These are phyloP conservation scores for Drosophila baimaii DNA, from an alignment of 1,140 invertebrate genomes.

Conservation along the genomic window DNA sequence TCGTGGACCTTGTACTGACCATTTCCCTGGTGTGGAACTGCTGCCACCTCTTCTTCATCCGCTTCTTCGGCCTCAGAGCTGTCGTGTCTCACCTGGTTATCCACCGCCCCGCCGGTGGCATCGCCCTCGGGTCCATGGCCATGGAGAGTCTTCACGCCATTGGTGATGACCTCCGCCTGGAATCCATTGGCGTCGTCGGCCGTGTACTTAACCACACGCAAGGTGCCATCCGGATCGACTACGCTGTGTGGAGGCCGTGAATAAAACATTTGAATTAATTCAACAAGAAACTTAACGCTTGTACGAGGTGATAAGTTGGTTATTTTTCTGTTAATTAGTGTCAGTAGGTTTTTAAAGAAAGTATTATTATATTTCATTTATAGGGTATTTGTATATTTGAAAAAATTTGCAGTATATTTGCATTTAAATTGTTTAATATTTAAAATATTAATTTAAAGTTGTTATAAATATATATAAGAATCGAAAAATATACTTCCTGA, in stretches of 20 bases:
- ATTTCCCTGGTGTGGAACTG: slow-evolving; percentile 27
- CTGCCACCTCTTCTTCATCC: slow-evolving; percentile 9
- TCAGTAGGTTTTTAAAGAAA: not conserved
- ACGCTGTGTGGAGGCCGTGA: slow-evolving; percentile 63
- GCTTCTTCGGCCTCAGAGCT: slow-evolving; percentile 34
- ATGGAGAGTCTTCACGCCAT: slow-evolving; percentile 74
- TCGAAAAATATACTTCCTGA: not conserved
- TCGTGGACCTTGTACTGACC: slow-evolving; percentile 68
- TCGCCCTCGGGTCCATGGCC: slow-evolving; percentile 58
- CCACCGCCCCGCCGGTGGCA: slow-evolving; percentile 24
- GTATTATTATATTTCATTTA: not conserved
- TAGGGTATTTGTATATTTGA: too few relatives aligned
- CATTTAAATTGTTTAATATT: too few relatives aligned
- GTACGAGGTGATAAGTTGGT: not conserved
- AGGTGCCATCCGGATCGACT: slow-evolving; percentile 85
- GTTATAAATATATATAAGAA: too few relatives aligned
- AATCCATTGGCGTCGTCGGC: slow-evolving; percentile 86
- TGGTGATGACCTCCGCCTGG: slow-evolving; percentile 84
- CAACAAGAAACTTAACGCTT: not conserved
- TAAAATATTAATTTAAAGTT: too few relatives aligned
- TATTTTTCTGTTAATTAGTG: not conserved
- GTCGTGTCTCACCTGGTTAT: slow-evolving; percentile 52
- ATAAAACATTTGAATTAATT: slow-evolving; percentile 21
- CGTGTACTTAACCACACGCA: slow-evolving; percentile 85
- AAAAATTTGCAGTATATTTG: too few relatives aligned